Conservation (phyloP, 2,888 invertebrate genomes). For the Adelognathus sp. region DNA sequence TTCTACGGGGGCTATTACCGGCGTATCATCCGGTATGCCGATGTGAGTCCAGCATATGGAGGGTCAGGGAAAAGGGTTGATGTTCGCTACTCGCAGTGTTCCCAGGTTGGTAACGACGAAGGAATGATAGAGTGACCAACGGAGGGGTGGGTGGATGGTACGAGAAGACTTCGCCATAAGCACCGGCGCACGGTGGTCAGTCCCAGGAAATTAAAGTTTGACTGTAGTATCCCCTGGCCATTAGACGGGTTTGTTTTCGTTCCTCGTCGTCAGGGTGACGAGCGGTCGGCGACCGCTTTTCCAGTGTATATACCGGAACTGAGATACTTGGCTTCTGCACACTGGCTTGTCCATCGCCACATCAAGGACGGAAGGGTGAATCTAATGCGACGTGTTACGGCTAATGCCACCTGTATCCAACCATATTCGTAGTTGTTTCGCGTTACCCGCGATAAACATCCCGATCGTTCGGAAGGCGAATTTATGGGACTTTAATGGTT, state of each 20-base stretch:
- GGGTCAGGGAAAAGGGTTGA: slow-evolving; percentile 13
- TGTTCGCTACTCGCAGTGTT: background rate
- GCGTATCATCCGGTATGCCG: slow-evolving; percentile 24
- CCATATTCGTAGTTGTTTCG: background rate
- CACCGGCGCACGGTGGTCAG: slow-evolving; percentile 73
- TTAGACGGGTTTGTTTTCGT: slow-evolving; percentile 78
- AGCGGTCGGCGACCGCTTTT: slow-evolving; percentile 60
- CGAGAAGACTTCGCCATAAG: slow-evolving; percentile 46
- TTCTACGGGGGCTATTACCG: slow-evolving; percentile 37
- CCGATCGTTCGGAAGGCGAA: slow-evolving; percentile 26
- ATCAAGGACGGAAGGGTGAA: slow-evolving; percentile 67
- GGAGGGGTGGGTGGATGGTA: slow-evolving; percentile 44
- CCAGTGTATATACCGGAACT: slow-evolving; percentile 76
- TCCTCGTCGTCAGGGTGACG: slow-evolving; percentile 77
- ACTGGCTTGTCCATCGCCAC: slow-evolving; percentile 62
- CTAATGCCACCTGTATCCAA: slow-evolving; percentile 70
- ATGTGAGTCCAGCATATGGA: slow-evolving; percentile 4
- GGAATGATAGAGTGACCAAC: slow-evolving; percentile 44
- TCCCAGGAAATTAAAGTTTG: slow-evolving; percentile 80
- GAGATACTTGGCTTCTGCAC: slow-evolving; percentile 71
- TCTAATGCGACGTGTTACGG: slow-evolving; percentile 67
- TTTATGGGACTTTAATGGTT: slow-evolving; percentile 51
- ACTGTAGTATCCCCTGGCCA: slow-evolving; percentile 74
- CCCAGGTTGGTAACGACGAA: slow-evolving; percentile 24
- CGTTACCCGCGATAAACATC: slow-evolving; percentile 43